These are phyloP conservation scores for Zaprionus ghesquierei DNA, from an alignment of 1,140 invertebrate species.

Conservation along the genomic window DNA sequence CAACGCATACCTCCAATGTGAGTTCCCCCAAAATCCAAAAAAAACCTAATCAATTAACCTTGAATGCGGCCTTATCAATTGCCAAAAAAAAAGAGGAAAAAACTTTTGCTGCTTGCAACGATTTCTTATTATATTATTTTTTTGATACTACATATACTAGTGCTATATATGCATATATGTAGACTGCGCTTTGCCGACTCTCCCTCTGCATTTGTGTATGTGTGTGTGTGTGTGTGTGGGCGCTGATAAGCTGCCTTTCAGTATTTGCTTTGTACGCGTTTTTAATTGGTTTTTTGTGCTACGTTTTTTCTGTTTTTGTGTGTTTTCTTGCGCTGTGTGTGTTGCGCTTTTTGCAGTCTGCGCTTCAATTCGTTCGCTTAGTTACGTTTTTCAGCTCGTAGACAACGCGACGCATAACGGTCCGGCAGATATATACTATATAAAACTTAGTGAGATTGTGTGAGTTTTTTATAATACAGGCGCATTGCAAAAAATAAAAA, in stretches of 20 bases:
- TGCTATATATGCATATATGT: slow-evolving; percentile 18
- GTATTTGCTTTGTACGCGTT: slow-evolving; percentile 33
- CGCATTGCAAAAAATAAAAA: not conserved
- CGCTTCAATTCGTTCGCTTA: slow-evolving; percentile 29
- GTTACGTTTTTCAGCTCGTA: slow-evolving; percentile 25
- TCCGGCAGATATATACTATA: not conserved
- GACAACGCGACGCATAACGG: slow-evolving; percentile 5
- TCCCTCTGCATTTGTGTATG: not conserved
- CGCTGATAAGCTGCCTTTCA: slow-evolving; percentile 40
- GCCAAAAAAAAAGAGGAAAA: slow-evolving; percentile 29
- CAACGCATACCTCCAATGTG: not conserved
- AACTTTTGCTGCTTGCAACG: slow-evolving; percentile 23
- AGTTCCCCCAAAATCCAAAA: not conserved
- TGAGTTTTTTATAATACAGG: not conserved
- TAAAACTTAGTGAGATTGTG: not conserved
- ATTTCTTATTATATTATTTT: slow-evolving; percentile 30
- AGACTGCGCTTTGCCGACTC: slow-evolving; percentile 27
- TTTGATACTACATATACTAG: slow-evolving; percentile 7
- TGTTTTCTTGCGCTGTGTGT: slow-evolving; percentile 16
- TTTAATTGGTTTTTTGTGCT: slow-evolving; percentile 44
- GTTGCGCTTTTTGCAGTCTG: slow-evolving; percentile 54
- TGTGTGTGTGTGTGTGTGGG: slow-evolving; percentile 11
- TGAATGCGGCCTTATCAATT: slow-evolving; percentile 34
- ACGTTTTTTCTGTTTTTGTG: slow-evolving; percentile 17
- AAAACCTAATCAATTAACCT: slow-evolving; percentile 41